Conservation (phyloP, 2,797 vertebrate genomes). For the Thamnophis elegans region DNA sequence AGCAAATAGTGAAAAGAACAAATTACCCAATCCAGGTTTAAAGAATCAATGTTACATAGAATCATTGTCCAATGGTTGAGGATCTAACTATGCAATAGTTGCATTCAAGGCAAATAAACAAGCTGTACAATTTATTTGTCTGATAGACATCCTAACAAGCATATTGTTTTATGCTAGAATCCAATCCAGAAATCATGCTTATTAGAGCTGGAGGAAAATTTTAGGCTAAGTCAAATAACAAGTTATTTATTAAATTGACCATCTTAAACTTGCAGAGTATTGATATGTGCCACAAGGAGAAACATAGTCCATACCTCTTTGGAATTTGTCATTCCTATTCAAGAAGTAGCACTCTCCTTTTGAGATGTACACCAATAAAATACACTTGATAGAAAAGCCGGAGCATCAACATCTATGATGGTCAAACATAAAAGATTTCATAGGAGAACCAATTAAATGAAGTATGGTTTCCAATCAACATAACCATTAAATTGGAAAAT, state of each 20-base stretch:
- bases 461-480: neutral
- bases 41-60: neutral
- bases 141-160: neutral
- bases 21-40: neutral
- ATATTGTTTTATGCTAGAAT: neutral
- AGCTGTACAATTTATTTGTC: neutral
- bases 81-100: neutral
- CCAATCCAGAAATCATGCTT: neutral
- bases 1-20: neutral
- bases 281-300: neutral
- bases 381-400: neutral
- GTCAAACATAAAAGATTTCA: neutral
- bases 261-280: neutral
- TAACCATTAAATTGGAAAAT: neutral
- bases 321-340: neutral
- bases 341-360: neutral
- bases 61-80: neutral
- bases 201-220: neutral
- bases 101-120: neutral
- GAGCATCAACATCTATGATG: neutral
- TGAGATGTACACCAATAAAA: neutral
- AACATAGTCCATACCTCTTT: neutral
- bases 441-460: neutral
- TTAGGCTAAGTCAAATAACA: neutral
- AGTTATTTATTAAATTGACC: neutral